Conservation (phyloP, 1,140 invertebrate genomes). For the Solenopsis fugax region DNA sequence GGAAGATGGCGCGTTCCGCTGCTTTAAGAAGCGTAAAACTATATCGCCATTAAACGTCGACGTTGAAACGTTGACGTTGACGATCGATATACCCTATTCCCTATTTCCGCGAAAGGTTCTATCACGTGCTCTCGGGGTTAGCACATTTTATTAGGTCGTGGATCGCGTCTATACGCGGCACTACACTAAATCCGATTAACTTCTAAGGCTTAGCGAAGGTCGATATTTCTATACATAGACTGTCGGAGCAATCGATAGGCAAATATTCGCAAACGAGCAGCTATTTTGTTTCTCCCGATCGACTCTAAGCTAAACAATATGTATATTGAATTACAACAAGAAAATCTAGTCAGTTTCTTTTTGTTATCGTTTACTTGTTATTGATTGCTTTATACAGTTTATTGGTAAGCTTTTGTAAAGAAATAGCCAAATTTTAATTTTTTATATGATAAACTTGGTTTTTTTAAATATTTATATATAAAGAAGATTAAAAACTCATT, state of each 20-base stretch:
- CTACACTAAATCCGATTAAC: conserved; percentile 75
- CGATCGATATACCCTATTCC: conserved; percentile 60
- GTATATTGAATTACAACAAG: conserved; percentile 17
- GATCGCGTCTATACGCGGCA: conserved; percentile 61
- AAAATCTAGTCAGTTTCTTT: background rate
- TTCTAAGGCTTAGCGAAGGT: conserved; percentile 70
- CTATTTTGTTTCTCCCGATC: conserved; percentile 21
- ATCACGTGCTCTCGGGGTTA: conserved; percentile 54
- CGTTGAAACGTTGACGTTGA: background rate
- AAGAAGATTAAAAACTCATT: background rate
- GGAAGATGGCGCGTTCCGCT: background rate
- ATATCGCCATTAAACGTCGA: conserved; percentile 29
- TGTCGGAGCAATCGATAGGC: conserved; percentile 13
- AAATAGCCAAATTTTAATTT: conserved; percentile 6
- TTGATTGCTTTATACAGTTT: conserved; percentile 15
- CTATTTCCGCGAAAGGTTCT: conserved; percentile 54
- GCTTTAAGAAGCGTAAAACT: conserved; percentile 49
- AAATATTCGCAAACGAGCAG: conserved; percentile 36
- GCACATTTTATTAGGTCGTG: conserved; percentile 68
- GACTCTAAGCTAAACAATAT: conserved; percentile 38
- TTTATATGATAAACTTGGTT: background rate
- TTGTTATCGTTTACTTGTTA: conserved; percentile 5
- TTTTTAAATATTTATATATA: conserved; percentile 8
- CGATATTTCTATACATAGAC: conserved; percentile 71
- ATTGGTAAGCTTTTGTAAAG: background rate